Evolutionary conservation across 2,113 vertebrate species (phyloP).

Genomic region (Anthoscopus minutus): DNA sequence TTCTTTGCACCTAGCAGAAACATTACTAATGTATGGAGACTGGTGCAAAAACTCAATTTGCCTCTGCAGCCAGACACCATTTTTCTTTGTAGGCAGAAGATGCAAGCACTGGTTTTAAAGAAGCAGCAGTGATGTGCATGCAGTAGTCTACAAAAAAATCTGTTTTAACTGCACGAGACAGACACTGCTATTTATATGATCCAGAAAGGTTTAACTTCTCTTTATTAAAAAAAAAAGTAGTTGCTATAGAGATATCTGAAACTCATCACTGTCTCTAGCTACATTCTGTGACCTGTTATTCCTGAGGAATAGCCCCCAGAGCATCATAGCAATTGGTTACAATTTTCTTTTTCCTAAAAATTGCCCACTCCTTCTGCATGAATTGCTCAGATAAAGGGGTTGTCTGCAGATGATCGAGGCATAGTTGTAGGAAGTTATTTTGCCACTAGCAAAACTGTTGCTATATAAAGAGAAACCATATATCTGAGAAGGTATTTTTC

Average conservation of each 20-base stretch:
- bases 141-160: neutral
- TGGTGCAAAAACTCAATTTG: neutral
- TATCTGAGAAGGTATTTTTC: neutral
- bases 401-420: neutral
- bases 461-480: neutral
- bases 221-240: neutral
- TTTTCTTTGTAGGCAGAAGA: neutral
- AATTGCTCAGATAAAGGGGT: neutral
- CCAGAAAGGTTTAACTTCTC: neutral
- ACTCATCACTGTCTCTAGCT: neutral
- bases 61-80: neutral
- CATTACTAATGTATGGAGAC: neutral
- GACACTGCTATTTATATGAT: neutral
- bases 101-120: neutral
- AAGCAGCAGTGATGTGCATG: neutral
- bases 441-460: neutral
- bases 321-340: neutral
- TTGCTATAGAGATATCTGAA: neutral
- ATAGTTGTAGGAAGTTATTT: neutral
- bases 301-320: neutral
- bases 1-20: neutral
- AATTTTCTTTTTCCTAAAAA: conserved; percentile 8
- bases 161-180: neutral
- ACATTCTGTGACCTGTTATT: neutral
- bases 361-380: neutral